Percentiles rank a stretch among this genome's conserved stretches.
Evolutionary conservation across 1,140 invertebrate species (phyloP).

Genomic region (Leucophenga varia): DNA sequence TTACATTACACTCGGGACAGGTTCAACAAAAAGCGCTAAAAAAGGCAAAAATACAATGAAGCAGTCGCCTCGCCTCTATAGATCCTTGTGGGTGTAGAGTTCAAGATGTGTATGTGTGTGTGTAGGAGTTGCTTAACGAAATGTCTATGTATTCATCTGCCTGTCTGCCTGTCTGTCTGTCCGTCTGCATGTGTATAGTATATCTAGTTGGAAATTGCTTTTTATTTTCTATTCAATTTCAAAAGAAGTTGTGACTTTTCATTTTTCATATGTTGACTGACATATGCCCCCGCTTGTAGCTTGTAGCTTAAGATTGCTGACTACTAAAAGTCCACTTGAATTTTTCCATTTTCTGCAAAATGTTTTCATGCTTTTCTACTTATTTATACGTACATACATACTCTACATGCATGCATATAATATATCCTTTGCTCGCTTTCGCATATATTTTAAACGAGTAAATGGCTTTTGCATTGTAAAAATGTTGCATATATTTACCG

Average conservation of each 20-base stretch:
- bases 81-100: neutral
- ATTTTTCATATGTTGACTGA: slow-evolving; percentile 50
- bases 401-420: no score
- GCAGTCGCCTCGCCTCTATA: slow-evolving; percentile 12
- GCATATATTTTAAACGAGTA: slow-evolving; percentile 18
- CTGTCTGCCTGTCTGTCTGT: no score
- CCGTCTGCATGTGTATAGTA: no score
- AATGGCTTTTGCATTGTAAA: slow-evolving; percentile 54
- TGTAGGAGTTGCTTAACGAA: slow-evolving; percentile 22
- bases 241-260: slow-evolving; percentile 41
- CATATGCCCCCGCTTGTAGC: slow-evolving; percentile 19
- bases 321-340: neutral
- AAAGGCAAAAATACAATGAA: no score
- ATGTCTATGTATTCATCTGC: no score
- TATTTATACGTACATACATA: no score
- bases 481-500: slow-evolving; percentile 53
- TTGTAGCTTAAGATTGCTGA: no score
- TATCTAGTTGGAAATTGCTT: no score
- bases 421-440: slow-evolving; percentile 12
- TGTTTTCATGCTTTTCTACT: slow-evolving; percentile 8
- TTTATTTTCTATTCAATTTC: slow-evolving; percentile 24
- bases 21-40: slow-evolving; percentile 46
- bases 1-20: slow-evolving; percentile 36
- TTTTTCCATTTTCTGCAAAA: neutral
- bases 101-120: slow-evolving; percentile 9